Evolutionary conservation across 2,113 vertebrate genomes (phyloP), one percentile per base, ranked within the genome.

Genomic region (Pteropus alecto): DNA sequence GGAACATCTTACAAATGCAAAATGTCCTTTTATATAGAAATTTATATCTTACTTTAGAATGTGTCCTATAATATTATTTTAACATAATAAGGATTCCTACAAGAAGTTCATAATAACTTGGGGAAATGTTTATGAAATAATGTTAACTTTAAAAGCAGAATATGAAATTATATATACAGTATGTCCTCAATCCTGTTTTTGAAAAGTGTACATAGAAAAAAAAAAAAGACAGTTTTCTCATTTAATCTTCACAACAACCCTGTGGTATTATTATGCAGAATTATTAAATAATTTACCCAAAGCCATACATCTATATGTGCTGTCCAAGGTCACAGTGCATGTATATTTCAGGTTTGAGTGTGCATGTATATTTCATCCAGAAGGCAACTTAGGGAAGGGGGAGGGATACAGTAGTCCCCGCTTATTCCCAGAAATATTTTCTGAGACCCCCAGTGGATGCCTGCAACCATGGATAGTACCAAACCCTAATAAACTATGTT

Each of bases 71-170:
- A 95, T 97, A 93, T 38, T 94, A 93, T 96, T 95, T 84, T 93
- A 94, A 46, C 63, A 94, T 93, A 89, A 95, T 95, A 93, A 96
- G 61, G 35, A 85, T 78, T 70, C 67, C 94, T 91, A 93, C 73
- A 94, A 93, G 86, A 90, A 93, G n/a, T 92, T 97, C 95, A 79
- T 95, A 94, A 91, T 94, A 94, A 96, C 86, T 95, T 90, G 78
- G 85, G 81, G 77, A 95, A 93, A 95, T 96, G 81, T 98, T 97
- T 97, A 89, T 96, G 91, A 96, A 97, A 95, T 94, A 96, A 70
- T 0, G 14, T 96, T 95, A 82, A 94, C 84, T 95, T 97, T 97
- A 77, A 96, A 96, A 95, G 93, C 67, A 48, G 61, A 81, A 63
- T 93, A 30, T 90, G 67, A 94, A 98, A 90, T 94, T 83, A 79